Conservation (phyloP, 2,113 vertebrate genomes). For the Urocitellus parryii region DNA sequence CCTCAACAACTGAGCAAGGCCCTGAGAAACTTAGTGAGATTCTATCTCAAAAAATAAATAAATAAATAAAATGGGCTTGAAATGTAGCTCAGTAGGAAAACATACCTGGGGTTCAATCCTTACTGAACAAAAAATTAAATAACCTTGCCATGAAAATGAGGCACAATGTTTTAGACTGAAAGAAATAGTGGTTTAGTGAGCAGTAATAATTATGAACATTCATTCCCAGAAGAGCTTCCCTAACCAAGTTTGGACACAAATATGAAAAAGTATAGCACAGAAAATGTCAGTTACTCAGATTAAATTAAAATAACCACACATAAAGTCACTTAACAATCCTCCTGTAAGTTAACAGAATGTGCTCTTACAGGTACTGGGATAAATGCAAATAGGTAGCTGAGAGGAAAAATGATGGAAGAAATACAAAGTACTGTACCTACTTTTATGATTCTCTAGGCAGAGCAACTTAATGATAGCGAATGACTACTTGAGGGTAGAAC, state of each 20-base stretch:
- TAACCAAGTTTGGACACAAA: neutral
- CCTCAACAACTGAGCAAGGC: too few species aligned
- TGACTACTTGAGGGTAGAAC: neutral
- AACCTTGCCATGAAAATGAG: neutral
- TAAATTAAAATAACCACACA: slow-evolving; percentile 11
- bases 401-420: neutral
- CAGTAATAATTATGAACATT: neutral
- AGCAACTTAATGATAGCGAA: neutral
- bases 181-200: neutral
- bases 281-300: neutral
- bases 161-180: neutral
- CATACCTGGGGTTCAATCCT: too few species aligned
- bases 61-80: too few species aligned
- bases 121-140: neutral
- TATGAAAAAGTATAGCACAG: neutral
- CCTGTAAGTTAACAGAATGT: neutral
- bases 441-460: neutral
- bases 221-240: neutral
- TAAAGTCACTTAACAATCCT: slow-evolving; percentile 2
- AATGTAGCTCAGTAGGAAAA: too few species aligned
- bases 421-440: neutral
- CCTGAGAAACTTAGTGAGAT: too few species aligned
- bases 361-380: neutral
- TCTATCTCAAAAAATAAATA: neutral
- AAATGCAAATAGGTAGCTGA: neutral